phyloP scores from a whole-genome alignment of 2,113 vertebrate species.

The Rhinopomastus cyanomelas region DNA sequence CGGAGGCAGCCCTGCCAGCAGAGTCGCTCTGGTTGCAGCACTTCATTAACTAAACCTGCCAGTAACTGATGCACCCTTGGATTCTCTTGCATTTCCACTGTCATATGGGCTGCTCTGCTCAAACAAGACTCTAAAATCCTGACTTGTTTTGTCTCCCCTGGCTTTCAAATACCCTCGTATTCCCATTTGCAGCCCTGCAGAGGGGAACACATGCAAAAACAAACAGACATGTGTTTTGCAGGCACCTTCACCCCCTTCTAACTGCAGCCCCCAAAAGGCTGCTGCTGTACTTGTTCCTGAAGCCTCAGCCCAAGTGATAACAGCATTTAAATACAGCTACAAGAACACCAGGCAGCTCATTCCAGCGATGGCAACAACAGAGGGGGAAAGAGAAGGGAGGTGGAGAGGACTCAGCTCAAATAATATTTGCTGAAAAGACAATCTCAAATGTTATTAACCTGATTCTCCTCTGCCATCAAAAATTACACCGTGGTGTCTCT shows the following conservation, averaged over 20 bases:
- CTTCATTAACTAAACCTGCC: conserved; percentile 8
- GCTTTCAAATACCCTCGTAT: background rate
- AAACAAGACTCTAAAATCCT: background rate
- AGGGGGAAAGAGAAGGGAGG: background rate
- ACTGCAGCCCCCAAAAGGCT: background rate
- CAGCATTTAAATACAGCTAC: background rate
- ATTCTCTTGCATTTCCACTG: background rate
- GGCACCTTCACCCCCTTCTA: background rate
- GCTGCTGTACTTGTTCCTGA: background rate
- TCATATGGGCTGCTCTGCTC: background rate
- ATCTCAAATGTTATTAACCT: background rate
- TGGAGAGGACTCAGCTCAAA: background rate
- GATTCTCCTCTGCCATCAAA: background rate
- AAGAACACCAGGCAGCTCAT: background rate
- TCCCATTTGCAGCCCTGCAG: background rate
- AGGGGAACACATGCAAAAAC: background rate
- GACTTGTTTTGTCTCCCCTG: background rate
- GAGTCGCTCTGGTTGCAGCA: background rate
- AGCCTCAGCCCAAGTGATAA: background rate
- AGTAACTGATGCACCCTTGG: conserved; percentile 8
- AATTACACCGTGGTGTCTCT: background rate
- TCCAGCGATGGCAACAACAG: background rate
- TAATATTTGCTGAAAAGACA: background rate
- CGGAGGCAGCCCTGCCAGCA: background rate
- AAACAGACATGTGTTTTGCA: background rate